Evolutionary conservation across 2,888 invertebrate genomes (phyloP).

Genomic region (Chorisops tibialis): DNA sequence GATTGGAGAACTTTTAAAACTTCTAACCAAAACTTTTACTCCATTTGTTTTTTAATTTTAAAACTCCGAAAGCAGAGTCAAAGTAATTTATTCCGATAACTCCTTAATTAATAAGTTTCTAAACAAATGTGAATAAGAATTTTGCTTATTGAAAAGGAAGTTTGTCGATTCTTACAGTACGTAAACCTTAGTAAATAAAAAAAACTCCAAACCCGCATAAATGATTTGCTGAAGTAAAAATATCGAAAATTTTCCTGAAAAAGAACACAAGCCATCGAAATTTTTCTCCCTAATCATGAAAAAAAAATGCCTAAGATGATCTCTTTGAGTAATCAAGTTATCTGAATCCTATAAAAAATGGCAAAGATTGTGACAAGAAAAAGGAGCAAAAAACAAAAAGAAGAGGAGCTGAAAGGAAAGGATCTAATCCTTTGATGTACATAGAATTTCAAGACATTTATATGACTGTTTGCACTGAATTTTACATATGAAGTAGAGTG

Average conservation of each 20-base stretch:
- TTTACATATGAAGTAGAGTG: background rate
- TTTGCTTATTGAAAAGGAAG: no score
- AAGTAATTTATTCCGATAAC: no score
- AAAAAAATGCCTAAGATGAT: background rate
- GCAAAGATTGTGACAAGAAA: background rate
- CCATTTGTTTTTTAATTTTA: no score
- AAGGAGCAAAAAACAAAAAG: background rate
- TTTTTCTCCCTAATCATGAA: no score
- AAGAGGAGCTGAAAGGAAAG: background rate
- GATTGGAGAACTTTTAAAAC: no score
- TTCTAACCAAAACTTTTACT: no score
- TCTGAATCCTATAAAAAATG: background rate
- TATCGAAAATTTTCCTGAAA: no score
- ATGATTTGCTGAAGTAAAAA: background rate
- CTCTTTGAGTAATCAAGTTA: slow-evolving; percentile 22
- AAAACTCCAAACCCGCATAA: background rate
- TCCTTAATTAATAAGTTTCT: no score
- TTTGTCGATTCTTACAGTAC: no score
- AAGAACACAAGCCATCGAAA: no score
- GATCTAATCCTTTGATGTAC: background rate
- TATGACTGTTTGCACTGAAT: background rate
- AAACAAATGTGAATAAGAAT: no score
- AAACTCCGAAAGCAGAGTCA: no score
- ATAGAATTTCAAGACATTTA: background rate
- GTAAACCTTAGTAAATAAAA: background rate